A percentile compares a stretch with the other conserved stretches of the same genome.
phyloP scores from a whole-genome alignment of 2,797 vertebrate genomes.

The Poecilia gillii region DNA sequence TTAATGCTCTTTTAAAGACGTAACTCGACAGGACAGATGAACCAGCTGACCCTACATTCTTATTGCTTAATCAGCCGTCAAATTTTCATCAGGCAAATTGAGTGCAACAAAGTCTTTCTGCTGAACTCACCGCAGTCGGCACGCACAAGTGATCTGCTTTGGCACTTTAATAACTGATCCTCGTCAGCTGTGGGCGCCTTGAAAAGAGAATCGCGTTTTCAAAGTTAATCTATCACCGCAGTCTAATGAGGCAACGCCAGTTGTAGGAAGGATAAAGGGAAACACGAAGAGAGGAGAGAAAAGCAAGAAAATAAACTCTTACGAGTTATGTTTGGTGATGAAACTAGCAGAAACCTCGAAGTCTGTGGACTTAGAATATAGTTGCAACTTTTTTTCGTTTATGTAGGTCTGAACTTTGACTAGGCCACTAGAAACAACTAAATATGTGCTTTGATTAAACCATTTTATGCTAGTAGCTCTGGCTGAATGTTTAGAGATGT shows the following conservation, averaged over 20 bases:
- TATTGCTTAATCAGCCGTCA: slow-evolving; percentile 44
- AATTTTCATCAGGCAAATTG: slow-evolving; percentile 45
- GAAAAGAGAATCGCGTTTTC: slow-evolving; percentile 35
- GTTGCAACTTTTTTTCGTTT: neutral
- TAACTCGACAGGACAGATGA: slow-evolving; percentile 35
- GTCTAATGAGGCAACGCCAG: slow-evolving; percentile 27
- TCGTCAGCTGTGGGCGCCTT: slow-evolving; percentile 42
- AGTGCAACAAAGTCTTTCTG: slow-evolving; percentile 43
- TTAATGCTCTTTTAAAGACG: slow-evolving; percentile 41
- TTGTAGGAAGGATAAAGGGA: slow-evolving; percentile 15
- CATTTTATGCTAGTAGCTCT: neutral
- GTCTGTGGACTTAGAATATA: neutral
- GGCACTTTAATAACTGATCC: slow-evolving; percentile 44
- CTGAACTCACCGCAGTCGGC: neutral
- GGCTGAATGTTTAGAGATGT: neutral
- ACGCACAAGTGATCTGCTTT: slow-evolving; percentile 40
- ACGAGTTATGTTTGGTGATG: slow-evolving; percentile 15
- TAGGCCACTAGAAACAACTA: neutral
- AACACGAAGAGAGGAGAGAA: neutral
- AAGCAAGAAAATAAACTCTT: slow-evolving; percentile 26
- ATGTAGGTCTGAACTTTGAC: neutral
- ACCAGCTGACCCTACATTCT: slow-evolving; percentile 38
- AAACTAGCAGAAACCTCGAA: neutral
- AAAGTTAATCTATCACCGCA: slow-evolving; percentile 42
- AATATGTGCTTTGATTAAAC: neutral